Conservation (phyloP, 2,888 invertebrate genomes). For the Caenorhabditis zanzibari region DNA sequence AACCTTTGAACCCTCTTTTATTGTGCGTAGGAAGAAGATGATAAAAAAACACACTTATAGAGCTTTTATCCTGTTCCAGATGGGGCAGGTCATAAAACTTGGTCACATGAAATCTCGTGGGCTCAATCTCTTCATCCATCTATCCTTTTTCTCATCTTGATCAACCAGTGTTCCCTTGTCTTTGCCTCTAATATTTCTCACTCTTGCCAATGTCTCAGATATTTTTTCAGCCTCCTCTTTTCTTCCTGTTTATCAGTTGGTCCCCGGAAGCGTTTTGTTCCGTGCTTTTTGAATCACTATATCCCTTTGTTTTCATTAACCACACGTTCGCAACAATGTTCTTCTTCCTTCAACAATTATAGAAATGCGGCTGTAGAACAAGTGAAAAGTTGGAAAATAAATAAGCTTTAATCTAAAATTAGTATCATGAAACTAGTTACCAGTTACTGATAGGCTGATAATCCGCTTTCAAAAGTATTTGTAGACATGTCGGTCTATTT, state of each 20-base stretch:
- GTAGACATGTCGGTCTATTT: conserved; percentile 62
- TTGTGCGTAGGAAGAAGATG: conserved; percentile 34
- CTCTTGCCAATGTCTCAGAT: conserved; percentile 27
- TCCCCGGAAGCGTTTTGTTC: conserved; percentile 40
- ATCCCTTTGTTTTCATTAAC: conserved; percentile 21
- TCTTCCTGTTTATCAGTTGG: conserved; percentile 47
- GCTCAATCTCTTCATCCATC: conserved; percentile 29
- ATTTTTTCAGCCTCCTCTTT: conserved; percentile 41
- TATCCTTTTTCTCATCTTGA: conserved; percentile 20
- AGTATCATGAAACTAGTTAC: conserved; percentile 46
- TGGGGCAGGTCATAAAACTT: conserved; percentile 60
- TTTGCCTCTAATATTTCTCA: conserved; percentile 9
- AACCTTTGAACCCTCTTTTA: conserved; percentile 52
- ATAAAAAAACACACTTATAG: conserved; percentile 47
- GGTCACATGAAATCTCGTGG: conserved; percentile 52
- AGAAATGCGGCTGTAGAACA: not conserved
- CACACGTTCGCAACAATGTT: conserved; percentile 17
- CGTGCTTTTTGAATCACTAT: conserved; percentile 49
- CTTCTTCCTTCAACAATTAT: not conserved
- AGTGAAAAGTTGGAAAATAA: conserved; percentile 3
- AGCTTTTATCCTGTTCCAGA: conserved; percentile 58
- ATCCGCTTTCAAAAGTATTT: conserved; percentile 55
- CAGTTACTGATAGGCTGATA: conserved; percentile 48
- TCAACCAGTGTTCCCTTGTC: conserved; percentile 31
- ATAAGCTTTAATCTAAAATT: conserved; percentile 29